A percentile compares a stretch with the other conserved stretches of the same genome.
Evolutionary conservation across 2,888 invertebrate species (phyloP).

Genomic region (Gerris lacustris): DNA sequence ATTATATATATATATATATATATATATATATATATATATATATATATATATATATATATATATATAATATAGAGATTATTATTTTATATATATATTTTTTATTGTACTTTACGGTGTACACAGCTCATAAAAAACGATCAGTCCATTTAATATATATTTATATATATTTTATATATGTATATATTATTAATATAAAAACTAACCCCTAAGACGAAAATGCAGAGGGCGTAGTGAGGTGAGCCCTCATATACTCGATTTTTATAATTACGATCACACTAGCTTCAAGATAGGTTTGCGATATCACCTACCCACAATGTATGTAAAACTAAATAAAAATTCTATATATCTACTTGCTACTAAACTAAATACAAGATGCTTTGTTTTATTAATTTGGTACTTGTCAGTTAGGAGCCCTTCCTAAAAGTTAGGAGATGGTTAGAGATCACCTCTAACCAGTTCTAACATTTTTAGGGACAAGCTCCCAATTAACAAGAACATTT

Average conservation of each 20-base stretch:
- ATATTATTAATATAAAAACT: slow-evolving; percentile 1
- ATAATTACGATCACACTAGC: not conserved
- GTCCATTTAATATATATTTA: slow-evolving; percentile 5
- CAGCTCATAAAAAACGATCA: slow-evolving; percentile 3
- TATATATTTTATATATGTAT: not conserved
- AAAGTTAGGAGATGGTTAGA: no score
- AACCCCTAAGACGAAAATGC: slow-evolving; percentile 3
- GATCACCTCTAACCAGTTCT: no score
- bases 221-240: not conserved
- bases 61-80: no score
- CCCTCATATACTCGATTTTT: not conserved
- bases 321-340: not conserved
- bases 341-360: not conserved
- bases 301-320: slow-evolving; percentile 1
- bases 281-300: not conserved
- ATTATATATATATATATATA: no score
- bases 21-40: no score
- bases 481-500: no score
- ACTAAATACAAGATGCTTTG: not conserved
- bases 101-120: slow-evolving; percentile 5
- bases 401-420: no score
- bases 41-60: no score
- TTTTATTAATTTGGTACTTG: no score
- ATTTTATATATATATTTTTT: no score
- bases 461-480: no score